Evolutionary conservation across 2,113 vertebrate species (phyloP).

Genomic region (Syngnathus typhle): DNA sequence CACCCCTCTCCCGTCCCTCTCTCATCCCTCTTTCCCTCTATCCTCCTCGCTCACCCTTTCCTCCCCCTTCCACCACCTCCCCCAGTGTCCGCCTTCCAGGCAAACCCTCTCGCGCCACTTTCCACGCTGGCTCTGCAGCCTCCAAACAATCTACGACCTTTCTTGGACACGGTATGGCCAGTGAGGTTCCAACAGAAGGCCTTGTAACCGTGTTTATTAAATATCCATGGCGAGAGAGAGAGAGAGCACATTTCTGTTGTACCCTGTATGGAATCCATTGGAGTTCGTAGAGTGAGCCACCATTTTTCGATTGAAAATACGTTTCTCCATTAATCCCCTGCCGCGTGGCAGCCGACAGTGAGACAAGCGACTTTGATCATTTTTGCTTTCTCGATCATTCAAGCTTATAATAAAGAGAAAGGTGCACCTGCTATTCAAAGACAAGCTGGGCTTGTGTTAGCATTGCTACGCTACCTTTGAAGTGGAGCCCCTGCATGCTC

Average conservation of each 20-base stretch:
- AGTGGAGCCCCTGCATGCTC: constrained; percentile 42
- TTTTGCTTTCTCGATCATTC: constrained; percentile 49
- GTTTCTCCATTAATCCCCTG: constrained; percentile 43
- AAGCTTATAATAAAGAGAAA: constrained; percentile 47
- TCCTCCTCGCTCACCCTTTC: constrained; percentile 73
- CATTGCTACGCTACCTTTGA: constrained; percentile 57
- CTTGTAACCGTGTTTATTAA: constrained; percentile 47
- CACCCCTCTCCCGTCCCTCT: constrained; percentile 71
- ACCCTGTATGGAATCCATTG: constrained; percentile 20
- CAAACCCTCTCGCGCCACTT: constrained; percentile 60
- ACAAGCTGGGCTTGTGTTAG: constrained; percentile 54
- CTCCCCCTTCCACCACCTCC: constrained; percentile 35
- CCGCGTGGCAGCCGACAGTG: constrained; percentile 38
- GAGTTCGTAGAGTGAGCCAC: constrained; percentile 24
- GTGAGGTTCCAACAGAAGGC: constrained; percentile 65
- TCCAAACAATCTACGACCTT: constrained; percentile 68
- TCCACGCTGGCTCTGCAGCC: constrained; percentile 68
- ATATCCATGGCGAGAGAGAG: neutral
- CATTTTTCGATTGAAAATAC: constrained; percentile 44
- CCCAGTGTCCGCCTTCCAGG: constrained; percentile 63
- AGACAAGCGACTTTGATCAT: constrained; percentile 60
- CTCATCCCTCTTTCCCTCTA: constrained; percentile 76
- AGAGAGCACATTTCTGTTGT: constrained; percentile 30
- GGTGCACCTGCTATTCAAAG: constrained; percentile 65
- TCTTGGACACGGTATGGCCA: constrained; percentile 57